These are phyloP conservation scores for Piezodorus guildinii DNA, from an alignment of 1,140 invertebrate genomes.

Conservation along the genomic window DNA sequence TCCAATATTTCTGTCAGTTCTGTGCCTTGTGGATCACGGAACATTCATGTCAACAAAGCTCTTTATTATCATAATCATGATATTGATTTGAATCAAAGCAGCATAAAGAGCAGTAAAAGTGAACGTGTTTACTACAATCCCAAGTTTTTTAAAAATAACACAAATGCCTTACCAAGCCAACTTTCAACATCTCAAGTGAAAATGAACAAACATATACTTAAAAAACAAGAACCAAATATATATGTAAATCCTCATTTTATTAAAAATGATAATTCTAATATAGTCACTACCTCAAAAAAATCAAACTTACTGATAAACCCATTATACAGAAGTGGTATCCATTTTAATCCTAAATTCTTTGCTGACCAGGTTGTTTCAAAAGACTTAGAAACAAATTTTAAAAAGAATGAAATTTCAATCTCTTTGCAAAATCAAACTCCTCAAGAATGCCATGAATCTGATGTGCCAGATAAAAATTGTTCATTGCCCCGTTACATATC, in stretches of 20 bases:
- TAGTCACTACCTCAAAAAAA: too few species aligned
- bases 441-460: too few species aligned
- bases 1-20: background rate
- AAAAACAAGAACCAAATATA: conserved; percentile 11
- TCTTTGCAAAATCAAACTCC: too few species aligned
- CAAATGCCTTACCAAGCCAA: too few species aligned
- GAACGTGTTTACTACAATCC: conserved; percentile 19
- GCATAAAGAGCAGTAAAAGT: background rate
- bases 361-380: too few species aligned
- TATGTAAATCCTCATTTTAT: conserved; percentile 18
- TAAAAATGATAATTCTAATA: background rate
- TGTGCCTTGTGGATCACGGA: background rate
- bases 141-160: conserved; percentile 1
- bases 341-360: conserved; percentile 6
- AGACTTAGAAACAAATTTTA: too few species aligned
- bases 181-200: too few species aligned
- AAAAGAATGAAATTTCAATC: too few species aligned
- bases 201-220: background rate
- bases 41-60: background rate
- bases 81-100: too few species aligned
- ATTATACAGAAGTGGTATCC: background rate
- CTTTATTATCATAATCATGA: background rate
- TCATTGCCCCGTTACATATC: too few species aligned
- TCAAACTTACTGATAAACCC: too few species aligned
- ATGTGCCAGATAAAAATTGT: too few species aligned